Base-by-base conservation (phyloP, 2,888 invertebrate species). In the Synanthedon tipuliformis region DNA sequence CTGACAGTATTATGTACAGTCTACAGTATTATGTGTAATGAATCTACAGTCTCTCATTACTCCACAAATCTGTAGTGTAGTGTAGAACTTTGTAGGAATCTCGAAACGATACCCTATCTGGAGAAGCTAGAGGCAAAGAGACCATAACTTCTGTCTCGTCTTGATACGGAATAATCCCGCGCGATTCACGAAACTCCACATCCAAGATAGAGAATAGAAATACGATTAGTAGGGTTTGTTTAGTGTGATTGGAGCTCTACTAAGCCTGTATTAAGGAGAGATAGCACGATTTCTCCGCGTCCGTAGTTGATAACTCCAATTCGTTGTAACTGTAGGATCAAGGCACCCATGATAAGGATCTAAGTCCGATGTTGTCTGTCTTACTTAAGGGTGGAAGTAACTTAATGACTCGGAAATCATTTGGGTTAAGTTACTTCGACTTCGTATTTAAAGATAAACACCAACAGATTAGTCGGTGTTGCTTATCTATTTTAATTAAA, bases 361-460 rank as follows among this genome's bases (percentile, higher is more conserved):
- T 77, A 75, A 83, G 81, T 84, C 79, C 77, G 81, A 81, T 82
- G 86, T 82, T 85, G 86, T 86, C 84, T 85, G 78, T 86, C 86
- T 86, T 81, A 80, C 86, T 87, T 85, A 86, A 81, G 74, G 72
- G 70, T 69, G 70, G 76, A 78, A 80, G 78, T 74, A 71, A 75
- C 80, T 86, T 85, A 86, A 86, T 87, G 86, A 82, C 80, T 81
- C 75, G 86, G 85, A 86, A 86, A 84, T 86, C 81, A 86, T 85
- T 85, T 75, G 85, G 85, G 81, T 81, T 82, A 80, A 81, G 77
- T 81, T 79, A 71, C 77, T 70, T 69, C 69, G 75, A 75, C 73
- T 75, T 71, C 72, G 82, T 83, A 86, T 85, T 80, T 81, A 69
- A 78, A 83, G 86, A 86, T 86, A 84, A 84, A 78, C 77, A 71